Evolutionary conservation across 1,140 invertebrate genomes (phyloP).

Genomic region (Drosophila arawakana): DNA sequence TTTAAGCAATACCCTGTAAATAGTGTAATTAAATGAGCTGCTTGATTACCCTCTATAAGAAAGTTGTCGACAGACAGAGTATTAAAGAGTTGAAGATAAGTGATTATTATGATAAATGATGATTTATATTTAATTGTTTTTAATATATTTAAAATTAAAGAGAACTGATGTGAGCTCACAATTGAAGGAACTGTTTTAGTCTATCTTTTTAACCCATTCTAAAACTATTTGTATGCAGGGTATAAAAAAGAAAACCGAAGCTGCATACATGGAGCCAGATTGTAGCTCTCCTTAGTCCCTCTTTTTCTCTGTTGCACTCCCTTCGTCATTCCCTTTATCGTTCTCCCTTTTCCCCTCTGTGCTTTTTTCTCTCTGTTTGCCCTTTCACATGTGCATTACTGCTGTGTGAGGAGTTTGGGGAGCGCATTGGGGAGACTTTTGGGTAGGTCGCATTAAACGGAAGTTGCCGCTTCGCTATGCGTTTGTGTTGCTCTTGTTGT

Average conservation of each 20-base stretch:
- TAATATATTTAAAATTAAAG: no score
- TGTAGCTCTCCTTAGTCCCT: constrained; percentile 10
- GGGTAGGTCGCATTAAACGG: constrained; percentile 70
- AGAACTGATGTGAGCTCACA: not conserved
- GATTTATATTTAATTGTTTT: no score
- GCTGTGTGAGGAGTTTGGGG: constrained; percentile 8
- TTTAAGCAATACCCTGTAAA: constrained; percentile 1
- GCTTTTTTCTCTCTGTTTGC: constrained; percentile 10
- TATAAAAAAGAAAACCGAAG: constrained; percentile 27
- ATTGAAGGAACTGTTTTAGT: not conserved
- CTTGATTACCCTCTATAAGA: no score
- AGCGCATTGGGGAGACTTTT: constrained; percentile 3
- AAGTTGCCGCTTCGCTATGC: constrained; percentile 78
- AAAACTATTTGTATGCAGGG: constrained; percentile 10
- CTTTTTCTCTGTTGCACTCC: not conserved
- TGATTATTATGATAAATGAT: no score
- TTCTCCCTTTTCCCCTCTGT: not conserved
- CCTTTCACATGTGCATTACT: constrained; percentile 74
- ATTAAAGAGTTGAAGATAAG: no score
- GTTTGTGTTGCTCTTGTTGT: constrained; percentile 65
- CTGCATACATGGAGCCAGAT: constrained; percentile 30
- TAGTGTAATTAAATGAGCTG: not conserved
- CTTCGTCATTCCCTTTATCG: not conserved
- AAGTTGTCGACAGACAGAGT: no score
- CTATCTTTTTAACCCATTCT: not conserved